phyloP scores from a whole-genome alignment of 2,113 vertebrate species.

The Ictalurus punctatus region DNA sequence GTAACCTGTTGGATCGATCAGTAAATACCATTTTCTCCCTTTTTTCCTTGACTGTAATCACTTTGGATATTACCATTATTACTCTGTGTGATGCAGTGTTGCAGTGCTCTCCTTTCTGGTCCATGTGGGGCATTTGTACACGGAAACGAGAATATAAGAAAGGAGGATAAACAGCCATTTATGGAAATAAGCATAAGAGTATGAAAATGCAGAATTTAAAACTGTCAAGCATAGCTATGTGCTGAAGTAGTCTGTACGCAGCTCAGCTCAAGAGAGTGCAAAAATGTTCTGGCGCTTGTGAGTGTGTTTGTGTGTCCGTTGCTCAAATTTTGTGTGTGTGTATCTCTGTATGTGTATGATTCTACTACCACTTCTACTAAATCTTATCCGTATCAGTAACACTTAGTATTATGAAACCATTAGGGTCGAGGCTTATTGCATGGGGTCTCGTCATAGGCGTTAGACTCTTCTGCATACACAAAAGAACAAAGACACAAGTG shows the following conservation, averaged over 20 bases:
- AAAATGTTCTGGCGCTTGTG: slow-evolving; percentile 11
- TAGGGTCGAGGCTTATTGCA: background rate
- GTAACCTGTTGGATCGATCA: slow-evolving; percentile 74
- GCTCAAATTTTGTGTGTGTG: background rate
- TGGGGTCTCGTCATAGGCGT: background rate
- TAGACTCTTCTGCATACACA: background rate
- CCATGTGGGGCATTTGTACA: slow-evolving; percentile 56
- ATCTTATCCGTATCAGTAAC: background rate
- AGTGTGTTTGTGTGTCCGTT: slow-evolving; percentile 21
- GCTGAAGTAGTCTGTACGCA: slow-evolving; percentile 16
- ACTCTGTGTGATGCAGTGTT: slow-evolving; percentile 53
- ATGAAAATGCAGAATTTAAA: background rate
- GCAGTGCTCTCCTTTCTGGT: slow-evolving; percentile 53
- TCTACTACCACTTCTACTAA: background rate
- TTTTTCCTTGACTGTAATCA: slow-evolving; percentile 48
- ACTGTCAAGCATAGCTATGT: background rate
- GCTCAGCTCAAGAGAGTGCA: background rate
- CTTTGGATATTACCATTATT: slow-evolving; percentile 47
- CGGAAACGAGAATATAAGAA: background rate
- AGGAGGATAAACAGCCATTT: slow-evolving; percentile 11
- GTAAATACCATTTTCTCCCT: slow-evolving; percentile 52
- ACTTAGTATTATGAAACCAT: background rate
- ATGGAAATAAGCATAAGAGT: background rate
- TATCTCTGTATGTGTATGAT: background rate
- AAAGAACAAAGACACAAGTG: background rate